These are phyloP conservation scores for Triplophysa yarkandensis DNA, from an alignment of 2,797 vertebrate genomes.

Conservation along the genomic window DNA sequence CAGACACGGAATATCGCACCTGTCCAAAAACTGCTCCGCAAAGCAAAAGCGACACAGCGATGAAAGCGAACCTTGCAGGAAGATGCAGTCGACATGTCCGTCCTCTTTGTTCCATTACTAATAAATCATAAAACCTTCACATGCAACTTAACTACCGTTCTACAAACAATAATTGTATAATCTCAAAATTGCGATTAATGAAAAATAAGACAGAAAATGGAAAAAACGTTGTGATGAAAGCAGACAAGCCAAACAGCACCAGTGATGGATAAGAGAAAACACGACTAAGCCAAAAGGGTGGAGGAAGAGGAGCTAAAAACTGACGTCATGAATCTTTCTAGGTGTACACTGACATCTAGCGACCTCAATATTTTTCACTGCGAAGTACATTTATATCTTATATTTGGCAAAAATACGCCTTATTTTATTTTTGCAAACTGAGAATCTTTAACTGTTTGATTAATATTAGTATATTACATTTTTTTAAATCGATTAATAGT, in stretches of 20 bases:
- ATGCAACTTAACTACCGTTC: neutral
- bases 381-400: neutral
- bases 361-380: conserved; percentile 20
- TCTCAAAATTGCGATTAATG: neutral
- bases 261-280: neutral
- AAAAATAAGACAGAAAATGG: neutral
- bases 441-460: neutral
- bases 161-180: neutral
- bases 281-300: conserved; percentile 8
- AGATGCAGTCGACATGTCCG: conserved; percentile 19
- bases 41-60: conserved; percentile 50
- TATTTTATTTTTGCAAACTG: neutral
- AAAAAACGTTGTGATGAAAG: neutral
- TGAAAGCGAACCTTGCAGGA: neutral
- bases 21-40: conserved; percentile 61
- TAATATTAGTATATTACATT: too few relatives aligned
- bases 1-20: conserved; percentile 69
- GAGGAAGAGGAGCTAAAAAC: neutral
- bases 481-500: too few relatives aligned
- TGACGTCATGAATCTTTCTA: conserved; percentile 27
- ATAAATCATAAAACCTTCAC: neutral
- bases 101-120: conserved; percentile 62
- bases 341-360: conserved; percentile 66
- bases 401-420: neutral
- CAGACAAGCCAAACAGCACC: neutral